Percentiles rank a stretch among this genome's conserved stretches.
phyloP scores from a whole-genome alignment of 1,140 invertebrate species.

The Solen grandis region DNA sequence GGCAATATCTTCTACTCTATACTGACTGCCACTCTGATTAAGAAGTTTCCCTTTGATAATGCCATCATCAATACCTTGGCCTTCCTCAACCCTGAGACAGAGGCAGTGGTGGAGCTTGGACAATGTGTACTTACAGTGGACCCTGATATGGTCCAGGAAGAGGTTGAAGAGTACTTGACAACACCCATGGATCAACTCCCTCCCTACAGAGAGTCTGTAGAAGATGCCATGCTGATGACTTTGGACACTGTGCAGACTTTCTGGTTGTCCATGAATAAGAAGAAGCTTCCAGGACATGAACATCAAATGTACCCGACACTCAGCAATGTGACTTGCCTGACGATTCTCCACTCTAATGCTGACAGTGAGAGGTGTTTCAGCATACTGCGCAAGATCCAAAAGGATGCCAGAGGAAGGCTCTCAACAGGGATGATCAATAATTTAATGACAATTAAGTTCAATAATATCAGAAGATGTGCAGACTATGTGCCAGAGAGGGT shows the following conservation, averaged over 20 bases:
- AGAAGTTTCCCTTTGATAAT: constrained; percentile 1
- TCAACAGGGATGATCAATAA: background rate
- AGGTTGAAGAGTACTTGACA: background rate
- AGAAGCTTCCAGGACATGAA: too few species aligned
- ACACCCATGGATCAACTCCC: background rate
- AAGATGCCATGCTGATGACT: background rate
- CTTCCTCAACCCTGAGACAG: too few species aligned
- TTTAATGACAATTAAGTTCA: background rate
- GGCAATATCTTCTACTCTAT: background rate
- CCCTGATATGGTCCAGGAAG: background rate
- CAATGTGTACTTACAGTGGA: background rate
- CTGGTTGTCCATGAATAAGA: background rate
- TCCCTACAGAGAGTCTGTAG: background rate
- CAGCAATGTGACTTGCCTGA: background rate
- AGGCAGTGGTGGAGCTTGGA: background rate
- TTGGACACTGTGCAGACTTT: background rate
- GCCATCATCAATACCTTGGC: background rate
- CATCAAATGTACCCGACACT: too few species aligned
- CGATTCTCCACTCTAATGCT: constrained; percentile 3
- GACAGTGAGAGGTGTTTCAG: constrained; percentile 28
- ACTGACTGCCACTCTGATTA: background rate
- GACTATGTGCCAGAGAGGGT: background rate
- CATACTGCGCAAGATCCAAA: constrained; percentile 18
- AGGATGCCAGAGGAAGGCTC: constrained; percentile 2
- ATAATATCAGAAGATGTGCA: background rate